Conservation (phyloP, 2,113 vertebrate species). For the Etheostoma spectabile region DNA sequence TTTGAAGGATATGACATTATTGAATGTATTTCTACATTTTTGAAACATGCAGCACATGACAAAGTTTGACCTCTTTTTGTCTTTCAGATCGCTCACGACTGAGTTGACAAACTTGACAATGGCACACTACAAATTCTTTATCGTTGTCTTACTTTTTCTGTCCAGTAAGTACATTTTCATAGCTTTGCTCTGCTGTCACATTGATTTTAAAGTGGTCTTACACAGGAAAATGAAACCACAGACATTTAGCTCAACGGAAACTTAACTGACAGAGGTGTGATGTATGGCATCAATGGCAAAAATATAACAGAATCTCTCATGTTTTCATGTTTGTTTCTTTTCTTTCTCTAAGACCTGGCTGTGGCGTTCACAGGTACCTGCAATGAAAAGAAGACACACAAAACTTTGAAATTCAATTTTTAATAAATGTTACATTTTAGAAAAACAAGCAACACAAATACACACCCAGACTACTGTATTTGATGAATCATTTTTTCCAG, state of each 20-base stretch:
- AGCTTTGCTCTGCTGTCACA: neutral
- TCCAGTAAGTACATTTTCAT: conserved; percentile 63
- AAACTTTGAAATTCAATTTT: neutral
- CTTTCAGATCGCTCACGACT: conserved; percentile 36
- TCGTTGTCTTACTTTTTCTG: conserved; percentile 23
- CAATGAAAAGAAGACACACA: neutral
- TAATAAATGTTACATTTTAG: neutral
- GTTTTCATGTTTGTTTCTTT: conserved; percentile 2
- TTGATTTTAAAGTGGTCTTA: conserved; percentile 31
- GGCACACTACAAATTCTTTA: conserved; percentile 30
- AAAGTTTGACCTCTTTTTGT: conserved; percentile 7
- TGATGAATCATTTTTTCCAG: conserved; percentile 49
- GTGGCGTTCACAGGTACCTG: conserved; percentile 52
- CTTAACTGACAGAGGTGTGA: conserved; percentile 17
- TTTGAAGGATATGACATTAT: neutral
- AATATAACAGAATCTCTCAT: neutral
- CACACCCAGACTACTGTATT: neutral
- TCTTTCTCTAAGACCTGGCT: conserved; percentile 46
- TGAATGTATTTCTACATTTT: neutral
- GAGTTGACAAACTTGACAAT: conserved; percentile 29
- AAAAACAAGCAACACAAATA: neutral
- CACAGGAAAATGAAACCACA: conserved; percentile 77
- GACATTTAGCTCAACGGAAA: conserved; percentile 35
- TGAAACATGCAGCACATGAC: neutral
- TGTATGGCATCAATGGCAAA: neutral